A percentile compares a stretch with the other conserved stretches of the same genome.
Conservation (phyloP, 1,140 invertebrate species). For the Hyposmocoma kahamanoa region DNA sequence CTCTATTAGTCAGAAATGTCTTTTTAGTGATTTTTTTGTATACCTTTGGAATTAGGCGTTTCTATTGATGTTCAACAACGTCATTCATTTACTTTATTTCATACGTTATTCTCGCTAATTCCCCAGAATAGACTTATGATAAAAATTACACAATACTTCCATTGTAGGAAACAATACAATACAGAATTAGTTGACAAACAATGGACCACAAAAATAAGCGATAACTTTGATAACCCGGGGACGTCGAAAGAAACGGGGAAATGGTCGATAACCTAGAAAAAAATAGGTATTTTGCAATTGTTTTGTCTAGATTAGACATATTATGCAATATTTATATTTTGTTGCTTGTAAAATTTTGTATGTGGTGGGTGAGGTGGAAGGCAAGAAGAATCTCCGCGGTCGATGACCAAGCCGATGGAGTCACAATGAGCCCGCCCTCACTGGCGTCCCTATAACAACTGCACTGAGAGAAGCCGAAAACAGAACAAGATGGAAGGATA, state of each 20-base stretch:
- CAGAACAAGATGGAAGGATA: too few relatives aligned
- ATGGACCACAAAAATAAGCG: conserved; percentile 30
- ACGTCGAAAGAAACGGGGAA: conserved; percentile 25
- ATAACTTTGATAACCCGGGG: conserved; percentile 26
- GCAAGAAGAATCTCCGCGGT: too few relatives aligned
- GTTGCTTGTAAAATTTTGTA: too few relatives aligned
- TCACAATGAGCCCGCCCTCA: too few relatives aligned
- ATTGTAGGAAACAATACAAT: conserved; percentile 4
- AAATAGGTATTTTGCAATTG: conserved; percentile 6
- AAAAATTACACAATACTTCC: background rate
- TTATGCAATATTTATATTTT: conserved; percentile 15
- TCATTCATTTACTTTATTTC: background rate
- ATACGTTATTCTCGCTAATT: background rate
- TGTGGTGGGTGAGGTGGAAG: too few relatives aligned
- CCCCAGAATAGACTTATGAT: background rate
- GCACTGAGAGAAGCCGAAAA: too few relatives aligned
- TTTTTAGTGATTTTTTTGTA: too few relatives aligned
- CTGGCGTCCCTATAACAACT: too few relatives aligned
- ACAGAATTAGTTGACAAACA: conserved; percentile 18
- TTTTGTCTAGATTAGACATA: conserved; percentile 4
- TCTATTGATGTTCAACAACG: background rate
- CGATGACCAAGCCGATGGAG: too few relatives aligned
- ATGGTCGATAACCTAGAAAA: conserved; percentile 27
- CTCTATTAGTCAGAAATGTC: too few relatives aligned
- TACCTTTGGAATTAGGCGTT: too few relatives aligned